phyloP scores from a whole-genome alignment of 2,797 vertebrate species.

The Alauda arvensis region DNA sequence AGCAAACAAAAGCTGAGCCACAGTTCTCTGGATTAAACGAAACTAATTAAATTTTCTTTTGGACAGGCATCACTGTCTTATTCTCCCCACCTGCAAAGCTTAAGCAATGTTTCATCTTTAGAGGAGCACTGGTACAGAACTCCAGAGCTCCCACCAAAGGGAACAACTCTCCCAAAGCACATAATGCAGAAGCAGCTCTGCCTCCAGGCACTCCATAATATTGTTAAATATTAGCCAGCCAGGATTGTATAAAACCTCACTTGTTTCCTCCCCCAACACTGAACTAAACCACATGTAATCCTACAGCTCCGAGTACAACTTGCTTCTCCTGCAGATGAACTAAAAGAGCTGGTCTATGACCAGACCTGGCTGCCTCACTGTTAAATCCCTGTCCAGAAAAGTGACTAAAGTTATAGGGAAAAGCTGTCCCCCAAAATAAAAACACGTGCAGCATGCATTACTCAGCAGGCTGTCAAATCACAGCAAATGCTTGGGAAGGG shows the following conservation, averaged over 20 bases:
- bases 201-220: neutral
- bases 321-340: neutral
- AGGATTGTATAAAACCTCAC: neutral
- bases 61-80: neutral
- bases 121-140: neutral
- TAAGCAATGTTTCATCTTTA: neutral
- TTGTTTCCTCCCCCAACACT: neutral
- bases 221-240: constrained; percentile 9
- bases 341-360: neutral
- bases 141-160: neutral
- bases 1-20: neutral
- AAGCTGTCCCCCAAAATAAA: neutral
- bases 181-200: neutral
- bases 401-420: neutral
- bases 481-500: neutral
- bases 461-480: neutral
- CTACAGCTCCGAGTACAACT: neutral
- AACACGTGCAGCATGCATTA: neutral
- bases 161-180: neutral
- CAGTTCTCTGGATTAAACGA: neutral
- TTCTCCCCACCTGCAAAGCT: neutral
- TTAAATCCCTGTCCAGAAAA: neutral
- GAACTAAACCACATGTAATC: neutral
- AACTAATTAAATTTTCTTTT: neutral
- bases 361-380: neutral